These are phyloP conservation scores for Lypha dubia DNA, from an alignment of 2,888 invertebrate genomes.

Conservation along the genomic window DNA sequence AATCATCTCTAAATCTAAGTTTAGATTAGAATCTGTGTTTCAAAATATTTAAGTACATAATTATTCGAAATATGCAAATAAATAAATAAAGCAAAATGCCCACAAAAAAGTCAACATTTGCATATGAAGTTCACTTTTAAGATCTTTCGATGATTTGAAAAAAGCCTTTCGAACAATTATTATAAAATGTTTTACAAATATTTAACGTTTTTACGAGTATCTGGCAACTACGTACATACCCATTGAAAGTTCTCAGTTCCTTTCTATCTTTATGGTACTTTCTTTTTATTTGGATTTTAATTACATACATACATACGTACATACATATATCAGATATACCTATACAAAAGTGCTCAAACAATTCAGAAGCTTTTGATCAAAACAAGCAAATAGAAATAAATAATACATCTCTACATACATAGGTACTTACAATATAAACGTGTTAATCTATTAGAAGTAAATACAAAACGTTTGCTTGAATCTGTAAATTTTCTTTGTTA, in stretches of 20 bases:
- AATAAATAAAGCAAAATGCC: too few relatives aligned
- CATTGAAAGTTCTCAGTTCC: neutral
- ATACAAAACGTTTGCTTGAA: too few relatives aligned
- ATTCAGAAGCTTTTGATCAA: slow-evolving; percentile 53
- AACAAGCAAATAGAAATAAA: slow-evolving; percentile 51
- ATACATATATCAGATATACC: neutral
- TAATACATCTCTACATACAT: neutral
- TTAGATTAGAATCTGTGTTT: too few relatives aligned
- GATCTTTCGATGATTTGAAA: too few relatives aligned
- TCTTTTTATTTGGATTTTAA: neutral
- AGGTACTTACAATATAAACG: neutral
- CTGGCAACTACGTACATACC: slow-evolving; percentile 12
- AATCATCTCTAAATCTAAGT: too few relatives aligned
- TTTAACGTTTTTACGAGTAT: neutral
- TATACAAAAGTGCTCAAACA: slow-evolving; percentile 15
- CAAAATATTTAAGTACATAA: too few relatives aligned
- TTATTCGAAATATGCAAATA: too few relatives aligned
- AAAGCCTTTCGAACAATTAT: too few relatives aligned
- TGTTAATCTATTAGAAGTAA: neutral
- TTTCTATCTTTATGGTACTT: neutral
- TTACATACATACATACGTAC: too few relatives aligned
- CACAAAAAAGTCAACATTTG: too few relatives aligned
- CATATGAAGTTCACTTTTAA: too few relatives aligned
- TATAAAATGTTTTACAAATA: neutral
- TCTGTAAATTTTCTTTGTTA: too few relatives aligned